Evolutionary conservation across 2,113 vertebrate genomes (phyloP).

Genomic region (Asarcornis scutulata): DNA sequence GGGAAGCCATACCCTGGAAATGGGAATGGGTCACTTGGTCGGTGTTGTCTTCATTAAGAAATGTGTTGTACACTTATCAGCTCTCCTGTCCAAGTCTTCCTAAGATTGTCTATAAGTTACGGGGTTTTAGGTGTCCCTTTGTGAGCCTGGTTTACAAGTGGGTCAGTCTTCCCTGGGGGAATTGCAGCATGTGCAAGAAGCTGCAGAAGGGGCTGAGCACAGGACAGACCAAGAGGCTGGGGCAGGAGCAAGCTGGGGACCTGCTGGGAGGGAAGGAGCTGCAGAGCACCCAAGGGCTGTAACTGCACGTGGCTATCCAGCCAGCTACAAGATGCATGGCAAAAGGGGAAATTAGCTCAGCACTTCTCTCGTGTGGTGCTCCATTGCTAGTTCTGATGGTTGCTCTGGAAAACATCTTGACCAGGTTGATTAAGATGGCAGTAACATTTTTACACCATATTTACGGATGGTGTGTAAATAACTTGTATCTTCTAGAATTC

Average conservation of each 20-base stretch:
- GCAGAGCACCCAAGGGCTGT: not conserved
- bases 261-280: not conserved
- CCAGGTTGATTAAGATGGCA: not conserved
- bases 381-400: not conserved
- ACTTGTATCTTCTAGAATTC: not conserved
- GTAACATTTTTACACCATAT: not conserved
- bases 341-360: not conserved
- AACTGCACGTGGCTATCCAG: not conserved
- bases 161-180: not conserved
- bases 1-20: not conserved
- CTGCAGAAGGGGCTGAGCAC: not conserved
- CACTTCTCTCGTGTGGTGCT: not conserved
- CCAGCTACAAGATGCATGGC: not conserved
- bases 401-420: not conserved
- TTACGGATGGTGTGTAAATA: not conserved
- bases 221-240: not conserved
- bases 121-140: not conserved
- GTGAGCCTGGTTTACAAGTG: not conserved
- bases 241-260: not conserved
- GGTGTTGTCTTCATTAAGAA: not conserved
- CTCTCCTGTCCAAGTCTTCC: not conserved
- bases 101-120: not conserved
- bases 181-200: not conserved
- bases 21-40: not conserved
- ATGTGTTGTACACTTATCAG: accelerated